These are phyloP conservation scores for Acrobasis repandana DNA, from an alignment of 2,888 invertebrate genomes.

Conservation along the genomic window DNA sequence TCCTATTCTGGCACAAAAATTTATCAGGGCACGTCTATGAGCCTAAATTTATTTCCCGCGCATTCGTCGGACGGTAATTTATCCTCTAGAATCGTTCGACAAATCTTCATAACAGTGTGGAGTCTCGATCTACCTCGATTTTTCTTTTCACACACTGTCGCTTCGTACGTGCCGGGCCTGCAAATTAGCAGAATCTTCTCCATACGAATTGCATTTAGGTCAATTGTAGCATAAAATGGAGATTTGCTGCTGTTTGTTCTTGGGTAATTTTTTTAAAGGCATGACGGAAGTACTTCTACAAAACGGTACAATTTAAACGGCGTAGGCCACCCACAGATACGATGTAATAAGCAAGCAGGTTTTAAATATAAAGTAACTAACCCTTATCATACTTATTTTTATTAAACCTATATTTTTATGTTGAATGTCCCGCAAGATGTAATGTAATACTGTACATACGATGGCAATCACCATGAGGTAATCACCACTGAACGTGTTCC, in stretches of 20 bases:
- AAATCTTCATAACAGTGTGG: constrained; percentile 15
- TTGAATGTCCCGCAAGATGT: too few species aligned
- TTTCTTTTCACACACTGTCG: constrained; percentile 21
- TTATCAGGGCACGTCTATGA: not conserved
- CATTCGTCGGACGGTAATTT: constrained; percentile 10
- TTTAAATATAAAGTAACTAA: too few species aligned
- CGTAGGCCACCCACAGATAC: too few species aligned
- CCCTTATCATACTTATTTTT: too few species aligned
- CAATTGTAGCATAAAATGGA: constrained; percentile 10
- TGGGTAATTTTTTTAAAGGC: not conserved
- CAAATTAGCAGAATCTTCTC: constrained; percentile 10
- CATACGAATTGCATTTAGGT: constrained; percentile 19
- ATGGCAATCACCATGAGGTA: too few species aligned
- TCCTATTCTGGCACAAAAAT: not conserved
- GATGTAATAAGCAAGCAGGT: too few species aligned
- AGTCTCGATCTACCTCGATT: constrained; percentile 15
- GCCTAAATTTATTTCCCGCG: not conserved
- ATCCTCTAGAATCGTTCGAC: constrained; percentile 7
- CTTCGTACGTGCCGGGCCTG: constrained; percentile 15
- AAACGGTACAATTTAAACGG: too few species aligned
- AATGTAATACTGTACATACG: too few species aligned
- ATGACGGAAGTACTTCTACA: too few species aligned
- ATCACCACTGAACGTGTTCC: too few species aligned
- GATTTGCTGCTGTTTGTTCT: constrained; percentile 19
- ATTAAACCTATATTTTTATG: too few species aligned